Percentiles rank a stretch among this genome's conserved stretches.
phyloP scores from a whole-genome alignment of 2,113 vertebrate species.

The Ailurus styani region DNA sequence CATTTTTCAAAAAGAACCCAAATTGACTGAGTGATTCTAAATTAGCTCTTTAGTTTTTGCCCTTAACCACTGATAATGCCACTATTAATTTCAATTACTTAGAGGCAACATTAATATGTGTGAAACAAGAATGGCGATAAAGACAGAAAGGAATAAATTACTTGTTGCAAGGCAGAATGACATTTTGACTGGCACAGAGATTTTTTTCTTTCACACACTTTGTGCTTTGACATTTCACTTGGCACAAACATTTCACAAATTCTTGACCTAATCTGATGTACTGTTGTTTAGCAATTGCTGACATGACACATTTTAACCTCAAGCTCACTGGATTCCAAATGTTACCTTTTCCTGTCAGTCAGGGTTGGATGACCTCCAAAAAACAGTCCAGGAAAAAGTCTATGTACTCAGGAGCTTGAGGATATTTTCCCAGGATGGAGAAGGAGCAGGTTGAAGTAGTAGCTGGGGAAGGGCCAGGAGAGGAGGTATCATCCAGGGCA shows the following conservation, averaged over 20 bases:
- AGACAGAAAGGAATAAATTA: slow-evolving; percentile 67
- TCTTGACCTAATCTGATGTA: slow-evolving; percentile 73
- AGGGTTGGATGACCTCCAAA: slow-evolving; percentile 54
- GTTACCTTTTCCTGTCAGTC: slow-evolving; percentile 62
- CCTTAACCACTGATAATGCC: slow-evolving; percentile 48
- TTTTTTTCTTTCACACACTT: slow-evolving; percentile 61
- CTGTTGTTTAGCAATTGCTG: slow-evolving; percentile 68
- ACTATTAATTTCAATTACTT: slow-evolving; percentile 68
- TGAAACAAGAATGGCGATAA: slow-evolving; percentile 36
- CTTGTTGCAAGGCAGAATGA: slow-evolving; percentile 61
- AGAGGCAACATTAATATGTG: slow-evolving; percentile 46
- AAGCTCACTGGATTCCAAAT: slow-evolving; percentile 58
- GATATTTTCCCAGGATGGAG: slow-evolving; percentile 24
- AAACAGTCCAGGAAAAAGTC: slow-evolving; percentile 25
- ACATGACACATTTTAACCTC: slow-evolving; percentile 70
- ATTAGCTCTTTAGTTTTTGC: slow-evolving; percentile 60
- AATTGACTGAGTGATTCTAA: slow-evolving; percentile 53
- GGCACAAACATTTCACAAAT: slow-evolving; percentile 72
- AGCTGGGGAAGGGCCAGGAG: not conserved
- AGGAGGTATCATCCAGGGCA: not conserved
- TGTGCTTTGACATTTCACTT: slow-evolving; percentile 76
- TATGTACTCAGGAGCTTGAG: not conserved
- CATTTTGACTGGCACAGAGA: slow-evolving; percentile 70
- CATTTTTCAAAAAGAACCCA: slow-evolving; percentile 53
- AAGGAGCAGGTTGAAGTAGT: not conserved